Evolutionary conservation across 2,797 vertebrate genomes (phyloP).

Genomic region (Coilia nasus): DNA sequence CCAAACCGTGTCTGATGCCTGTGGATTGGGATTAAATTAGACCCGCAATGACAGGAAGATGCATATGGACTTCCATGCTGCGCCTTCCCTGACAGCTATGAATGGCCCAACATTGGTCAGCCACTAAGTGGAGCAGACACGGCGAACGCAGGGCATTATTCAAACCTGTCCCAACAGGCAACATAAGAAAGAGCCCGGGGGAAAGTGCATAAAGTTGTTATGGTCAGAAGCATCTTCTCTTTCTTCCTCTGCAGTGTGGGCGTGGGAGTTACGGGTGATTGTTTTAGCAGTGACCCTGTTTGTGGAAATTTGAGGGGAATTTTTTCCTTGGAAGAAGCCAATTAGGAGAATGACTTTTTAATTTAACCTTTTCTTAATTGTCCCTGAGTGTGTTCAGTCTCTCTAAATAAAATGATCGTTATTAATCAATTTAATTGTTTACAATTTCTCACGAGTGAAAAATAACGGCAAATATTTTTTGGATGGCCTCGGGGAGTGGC

Average conservation of each 20-base stretch:
- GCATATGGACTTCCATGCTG: slow-evolving; percentile 42
- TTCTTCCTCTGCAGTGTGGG: not conserved
- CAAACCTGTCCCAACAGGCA: slow-evolving; percentile 42
- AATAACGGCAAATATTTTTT: slow-evolving; percentile 1
- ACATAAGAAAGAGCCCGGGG: slow-evolving; percentile 7
- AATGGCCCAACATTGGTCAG: slow-evolving; percentile 41
- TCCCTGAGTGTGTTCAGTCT: not conserved
- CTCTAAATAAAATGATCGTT: not conserved
- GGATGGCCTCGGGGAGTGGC: not conserved
- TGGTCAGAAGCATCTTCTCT: not conserved
- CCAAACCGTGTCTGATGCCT: slow-evolving; percentile 51
- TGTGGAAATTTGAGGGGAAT: not conserved
- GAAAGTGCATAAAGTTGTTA: not conserved
- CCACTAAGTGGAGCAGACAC: slow-evolving; percentile 51
- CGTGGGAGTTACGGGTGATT: not conserved
- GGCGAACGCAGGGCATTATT: slow-evolving; percentile 49
- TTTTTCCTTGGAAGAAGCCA: not conserved
- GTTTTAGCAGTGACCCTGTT: not conserved
- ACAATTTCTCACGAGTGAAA: slow-evolving; percentile 1
- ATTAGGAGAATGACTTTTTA: not conserved
- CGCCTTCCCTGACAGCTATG: slow-evolving; percentile 51
- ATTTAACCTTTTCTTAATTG: slow-evolving; percentile 18
- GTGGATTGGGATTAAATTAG: slow-evolving; percentile 62
- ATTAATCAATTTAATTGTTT: slow-evolving; percentile 15
- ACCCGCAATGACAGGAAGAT: slow-evolving; percentile 53